A percentile compares a stretch with the other conserved stretches of the same genome.
Conservation (phyloP, 2,888 invertebrate species). For the Carpatolechia fugitivella region DNA sequence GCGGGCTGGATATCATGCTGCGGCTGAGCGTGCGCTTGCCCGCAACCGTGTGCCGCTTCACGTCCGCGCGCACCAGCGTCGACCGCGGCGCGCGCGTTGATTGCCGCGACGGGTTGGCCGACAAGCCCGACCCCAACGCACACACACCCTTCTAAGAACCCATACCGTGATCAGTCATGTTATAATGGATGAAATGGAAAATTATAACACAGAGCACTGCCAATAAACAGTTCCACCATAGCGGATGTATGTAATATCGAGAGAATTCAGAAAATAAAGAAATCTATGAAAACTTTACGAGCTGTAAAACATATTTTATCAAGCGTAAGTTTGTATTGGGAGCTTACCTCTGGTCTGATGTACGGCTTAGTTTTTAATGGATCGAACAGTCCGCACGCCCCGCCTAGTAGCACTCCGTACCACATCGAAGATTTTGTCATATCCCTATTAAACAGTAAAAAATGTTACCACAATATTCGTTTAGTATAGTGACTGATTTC, state of each 20-base stretch:
- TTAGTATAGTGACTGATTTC: too few species aligned
- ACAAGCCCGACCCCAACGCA: constrained; percentile 43
- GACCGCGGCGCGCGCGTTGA: constrained; percentile 55
- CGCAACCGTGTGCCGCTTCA: constrained; percentile 69
- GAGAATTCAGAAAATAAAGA: too few species aligned
- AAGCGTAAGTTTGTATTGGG: background rate
- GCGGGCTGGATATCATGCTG: constrained; percentile 98
- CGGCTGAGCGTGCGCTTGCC: constrained; percentile 86
- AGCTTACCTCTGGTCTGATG: constrained; percentile 46
- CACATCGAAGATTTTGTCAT: constrained; percentile 85
- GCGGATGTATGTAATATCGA: too few species aligned
- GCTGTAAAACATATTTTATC: too few species aligned
- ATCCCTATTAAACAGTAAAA: too few species aligned
- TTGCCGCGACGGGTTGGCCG: constrained; percentile 54
- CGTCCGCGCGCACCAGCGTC: constrained; percentile 72
- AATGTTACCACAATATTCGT: too few species aligned
- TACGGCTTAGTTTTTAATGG: constrained; percentile 92
- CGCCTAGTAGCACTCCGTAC: constrained; percentile 94
- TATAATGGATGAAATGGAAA: background rate
- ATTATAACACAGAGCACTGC: constrained; percentile 2
- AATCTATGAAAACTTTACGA: too few species aligned
- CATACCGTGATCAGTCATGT: constrained; percentile 22
- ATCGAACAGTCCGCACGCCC: constrained; percentile 96
- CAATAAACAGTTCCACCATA: too few species aligned
- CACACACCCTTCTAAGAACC: constrained; percentile 34